Conservation (phyloP, 64 coral and sea anemone genomes). For the Stichodactyla mertensii region DNA sequence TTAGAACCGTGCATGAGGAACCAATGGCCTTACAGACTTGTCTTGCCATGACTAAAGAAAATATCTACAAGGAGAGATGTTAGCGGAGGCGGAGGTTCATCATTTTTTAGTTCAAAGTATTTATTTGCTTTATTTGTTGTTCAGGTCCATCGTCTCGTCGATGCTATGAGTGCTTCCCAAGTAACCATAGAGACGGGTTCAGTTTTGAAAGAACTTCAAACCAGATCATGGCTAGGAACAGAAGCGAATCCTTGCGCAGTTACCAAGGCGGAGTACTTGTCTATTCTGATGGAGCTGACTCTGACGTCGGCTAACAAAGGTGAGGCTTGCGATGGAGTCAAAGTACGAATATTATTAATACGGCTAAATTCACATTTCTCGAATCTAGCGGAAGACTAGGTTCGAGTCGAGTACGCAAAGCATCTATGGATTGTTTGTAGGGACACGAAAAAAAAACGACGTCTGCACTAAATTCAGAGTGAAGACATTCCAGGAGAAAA, state of each 20-base stretch:
- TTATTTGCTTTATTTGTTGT: not conserved
- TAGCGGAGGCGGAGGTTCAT: too few species aligned
- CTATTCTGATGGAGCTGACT: conserved; percentile 30
- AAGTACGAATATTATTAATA: not conserved
- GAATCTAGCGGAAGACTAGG: too few species aligned
- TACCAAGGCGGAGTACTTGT: conserved; percentile 54
- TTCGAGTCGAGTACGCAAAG: too few species aligned
- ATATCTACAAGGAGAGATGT: too few species aligned
- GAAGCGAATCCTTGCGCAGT: conserved; percentile 40
- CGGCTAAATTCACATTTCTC: too few species aligned
- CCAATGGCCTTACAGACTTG: too few species aligned
- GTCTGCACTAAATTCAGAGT: too few species aligned
- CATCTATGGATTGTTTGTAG: too few species aligned
- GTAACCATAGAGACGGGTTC: not conserved
- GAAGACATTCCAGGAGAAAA: too few species aligned
- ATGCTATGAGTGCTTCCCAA: conserved; percentile 11
- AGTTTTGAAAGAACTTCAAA: conserved; percentile 17
- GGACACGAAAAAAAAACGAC: too few species aligned
- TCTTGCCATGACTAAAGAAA: too few species aligned
- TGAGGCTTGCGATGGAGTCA: not conserved
- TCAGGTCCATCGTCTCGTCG: conserved; percentile 36
- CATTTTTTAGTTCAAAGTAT: not conserved
- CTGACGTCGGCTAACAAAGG: not conserved
- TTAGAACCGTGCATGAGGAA: too few species aligned
- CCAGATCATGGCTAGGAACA: conserved; percentile 46